Conservation (phyloP, 2,113 vertebrate genomes). For the Riparia riparia region DNA sequence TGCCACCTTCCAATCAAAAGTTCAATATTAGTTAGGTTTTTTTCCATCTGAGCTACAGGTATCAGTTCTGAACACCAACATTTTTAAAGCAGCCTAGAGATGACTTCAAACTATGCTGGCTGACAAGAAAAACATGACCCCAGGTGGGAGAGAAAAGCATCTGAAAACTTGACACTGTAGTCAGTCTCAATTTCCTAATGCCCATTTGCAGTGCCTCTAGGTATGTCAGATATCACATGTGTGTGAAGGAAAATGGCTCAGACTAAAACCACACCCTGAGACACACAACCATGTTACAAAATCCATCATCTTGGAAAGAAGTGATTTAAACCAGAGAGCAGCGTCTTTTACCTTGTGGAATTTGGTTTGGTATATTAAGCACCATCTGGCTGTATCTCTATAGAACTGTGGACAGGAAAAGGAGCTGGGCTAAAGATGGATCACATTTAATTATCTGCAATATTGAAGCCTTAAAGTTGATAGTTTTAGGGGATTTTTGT, state of each 20-base stretch:
- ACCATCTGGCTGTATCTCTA: background rate
- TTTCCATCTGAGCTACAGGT: background rate
- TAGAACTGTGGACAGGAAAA: background rate
- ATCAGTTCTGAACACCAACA: background rate
- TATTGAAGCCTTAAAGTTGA: background rate
- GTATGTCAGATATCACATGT: accelerated
- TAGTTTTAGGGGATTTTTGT: background rate
- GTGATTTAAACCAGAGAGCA: background rate
- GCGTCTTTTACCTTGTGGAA: background rate
- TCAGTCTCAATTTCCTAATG: background rate
- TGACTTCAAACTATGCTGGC: background rate
- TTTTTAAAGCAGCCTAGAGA: background rate
- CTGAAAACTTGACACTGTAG: background rate
- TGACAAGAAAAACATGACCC: background rate
- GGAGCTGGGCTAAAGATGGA: background rate
- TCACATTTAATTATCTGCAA: background rate
- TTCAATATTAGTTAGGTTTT: background rate
- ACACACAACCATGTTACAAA: background rate
- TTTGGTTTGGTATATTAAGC: background rate
- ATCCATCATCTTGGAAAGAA: background rate
- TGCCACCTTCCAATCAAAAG: background rate
- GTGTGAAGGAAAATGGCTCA: background rate
- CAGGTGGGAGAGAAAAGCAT: background rate
- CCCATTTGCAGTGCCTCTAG: background rate
- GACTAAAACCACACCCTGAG: background rate